Evolutionary conservation across 2,113 vertebrate species (phyloP).

Genomic region (Hyperopisus bebe): DNA sequence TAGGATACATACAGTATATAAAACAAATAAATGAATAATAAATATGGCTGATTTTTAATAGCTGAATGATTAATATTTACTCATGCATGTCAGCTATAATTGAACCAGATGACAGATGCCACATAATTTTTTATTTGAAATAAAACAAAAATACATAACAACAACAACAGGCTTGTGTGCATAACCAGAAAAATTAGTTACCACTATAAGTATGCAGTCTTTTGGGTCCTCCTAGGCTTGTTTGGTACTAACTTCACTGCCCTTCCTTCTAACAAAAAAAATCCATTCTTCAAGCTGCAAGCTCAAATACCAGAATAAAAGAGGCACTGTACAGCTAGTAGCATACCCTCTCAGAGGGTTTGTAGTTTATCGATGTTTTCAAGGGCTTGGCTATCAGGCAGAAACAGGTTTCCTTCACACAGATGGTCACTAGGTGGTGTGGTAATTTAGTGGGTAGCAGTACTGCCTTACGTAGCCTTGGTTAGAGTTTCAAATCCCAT

Average conservation of each 20-base stretch:
- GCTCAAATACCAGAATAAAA: background rate
- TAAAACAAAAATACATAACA: background rate
- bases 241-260: background rate
- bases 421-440: background rate
- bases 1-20: background rate
- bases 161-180: background rate
- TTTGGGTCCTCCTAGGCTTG: background rate
- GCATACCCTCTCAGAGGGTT: background rate
- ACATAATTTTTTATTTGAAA: background rate
- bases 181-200: background rate
- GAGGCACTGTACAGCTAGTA: background rate
- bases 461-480: background rate
- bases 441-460: background rate
- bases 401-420: background rate
- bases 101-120: background rate
- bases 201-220: background rate
- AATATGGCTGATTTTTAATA: background rate
- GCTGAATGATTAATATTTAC: background rate
- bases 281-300: background rate
- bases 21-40: background rate
- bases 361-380: background rate
- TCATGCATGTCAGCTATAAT: background rate
- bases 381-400: background rate
- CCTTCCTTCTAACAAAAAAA: background rate
- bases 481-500: background rate